Evolutionary conservation across 1,140 invertebrate genomes (phyloP).

Genomic region (Prorops nasuta): DNA sequence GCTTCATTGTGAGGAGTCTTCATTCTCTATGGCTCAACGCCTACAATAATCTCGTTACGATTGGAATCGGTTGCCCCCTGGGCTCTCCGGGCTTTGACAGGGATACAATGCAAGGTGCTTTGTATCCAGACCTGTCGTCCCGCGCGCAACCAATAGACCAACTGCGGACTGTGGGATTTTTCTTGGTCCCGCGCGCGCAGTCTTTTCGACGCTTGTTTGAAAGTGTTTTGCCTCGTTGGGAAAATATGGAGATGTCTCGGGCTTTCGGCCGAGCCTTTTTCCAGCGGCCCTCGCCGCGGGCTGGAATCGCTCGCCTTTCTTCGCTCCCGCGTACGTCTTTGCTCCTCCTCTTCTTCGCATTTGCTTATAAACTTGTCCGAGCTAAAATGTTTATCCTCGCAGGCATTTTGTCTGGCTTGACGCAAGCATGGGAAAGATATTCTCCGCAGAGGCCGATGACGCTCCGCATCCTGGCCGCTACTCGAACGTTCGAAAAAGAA

Average conservation of each 20-base stretch:
- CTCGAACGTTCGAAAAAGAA: too few species aligned
- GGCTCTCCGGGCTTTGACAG: conserved; percentile 36
- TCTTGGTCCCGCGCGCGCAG: conserved; percentile 11
- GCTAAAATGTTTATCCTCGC: too few species aligned
- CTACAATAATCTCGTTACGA: conserved; percentile 53
- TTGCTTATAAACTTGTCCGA: too few species aligned
- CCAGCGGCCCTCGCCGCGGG: conserved; percentile 4
- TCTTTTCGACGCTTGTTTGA: conserved; percentile 24
- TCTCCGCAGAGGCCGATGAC: too few species aligned
- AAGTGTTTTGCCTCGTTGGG: conserved; percentile 39
- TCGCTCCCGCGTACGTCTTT: too few species aligned
- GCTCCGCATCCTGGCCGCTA: too few species aligned
- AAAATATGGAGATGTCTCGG: conserved; percentile 43
- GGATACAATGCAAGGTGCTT: conserved; percentile 49
- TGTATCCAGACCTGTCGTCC: conserved; percentile 27
- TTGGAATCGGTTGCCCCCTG: conserved; percentile 26
- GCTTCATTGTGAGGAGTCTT: conserved; percentile 25
- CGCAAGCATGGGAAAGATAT: too few species aligned
- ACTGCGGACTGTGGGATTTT: conserved; percentile 30
- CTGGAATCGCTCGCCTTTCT: too few species aligned
- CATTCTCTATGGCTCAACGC: conserved; percentile 44
- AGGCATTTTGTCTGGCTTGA: too few species aligned
- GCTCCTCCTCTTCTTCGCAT: too few species aligned
- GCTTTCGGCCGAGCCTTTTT: conserved; percentile 13
- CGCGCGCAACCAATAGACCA: conserved; percentile 13